Percentiles rank a stretch among this genome's conserved stretches.
Evolutionary conservation across 2,113 vertebrate genomes (phyloP).

Genomic region (Plestiodon gilberti): DNA sequence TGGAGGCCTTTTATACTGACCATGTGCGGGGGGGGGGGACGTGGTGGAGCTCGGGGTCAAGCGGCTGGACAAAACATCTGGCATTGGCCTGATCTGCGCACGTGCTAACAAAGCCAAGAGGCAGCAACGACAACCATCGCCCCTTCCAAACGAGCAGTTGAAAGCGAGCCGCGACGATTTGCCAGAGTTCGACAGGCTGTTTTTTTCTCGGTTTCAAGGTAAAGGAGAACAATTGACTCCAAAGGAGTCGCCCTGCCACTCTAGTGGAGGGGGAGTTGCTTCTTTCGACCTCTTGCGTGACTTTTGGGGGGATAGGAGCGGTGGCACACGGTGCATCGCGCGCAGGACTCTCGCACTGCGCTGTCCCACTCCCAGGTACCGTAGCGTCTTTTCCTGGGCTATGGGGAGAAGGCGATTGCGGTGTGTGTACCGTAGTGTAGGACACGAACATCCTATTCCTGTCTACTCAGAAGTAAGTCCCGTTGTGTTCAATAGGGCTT

Average conservation of each 20-base stretch:
- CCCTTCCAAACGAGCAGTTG: not conserved
- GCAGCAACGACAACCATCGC: too few relatives aligned
- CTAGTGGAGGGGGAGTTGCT: too few relatives aligned
- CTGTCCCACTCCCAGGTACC: not conserved
- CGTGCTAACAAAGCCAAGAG: too few relatives aligned
- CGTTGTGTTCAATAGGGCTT: too few relatives aligned
- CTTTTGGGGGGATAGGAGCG: not conserved
- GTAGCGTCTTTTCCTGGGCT: not conserved
- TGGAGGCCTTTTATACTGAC: too few relatives aligned
- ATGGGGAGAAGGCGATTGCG: not conserved
- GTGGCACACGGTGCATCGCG: not conserved
- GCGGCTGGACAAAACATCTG: too few relatives aligned
- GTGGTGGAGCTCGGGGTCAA: too few relatives aligned
- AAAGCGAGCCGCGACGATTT: not conserved
- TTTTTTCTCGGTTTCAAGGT: not conserved
- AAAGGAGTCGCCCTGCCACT: too few relatives aligned
- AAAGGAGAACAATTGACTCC: too few relatives aligned
- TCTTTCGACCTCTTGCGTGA: not conserved
- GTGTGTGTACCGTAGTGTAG: not conserved
- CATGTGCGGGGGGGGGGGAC: not conserved
- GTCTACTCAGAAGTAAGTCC: too few relatives aligned
- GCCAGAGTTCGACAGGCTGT: not conserved
- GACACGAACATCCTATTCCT: too few relatives aligned
- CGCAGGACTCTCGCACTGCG: not conserved
- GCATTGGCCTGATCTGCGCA: too few relatives aligned